These are phyloP conservation scores for Leptodactylus fuscus DNA, from an alignment of 2,113 vertebrate genomes.

Conservation along the genomic window DNA sequence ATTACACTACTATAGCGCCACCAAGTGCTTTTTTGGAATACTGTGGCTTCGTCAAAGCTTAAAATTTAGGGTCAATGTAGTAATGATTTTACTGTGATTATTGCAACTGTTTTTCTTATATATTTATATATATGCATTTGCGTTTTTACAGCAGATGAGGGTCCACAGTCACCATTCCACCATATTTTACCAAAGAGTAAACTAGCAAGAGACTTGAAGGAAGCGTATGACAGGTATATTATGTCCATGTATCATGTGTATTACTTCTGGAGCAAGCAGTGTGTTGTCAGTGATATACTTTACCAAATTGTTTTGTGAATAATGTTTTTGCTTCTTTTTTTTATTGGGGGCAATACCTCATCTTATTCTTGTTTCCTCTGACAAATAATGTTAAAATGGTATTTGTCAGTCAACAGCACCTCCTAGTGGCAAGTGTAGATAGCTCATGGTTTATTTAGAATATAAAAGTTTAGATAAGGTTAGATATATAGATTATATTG, in stretches of 20 bases:
- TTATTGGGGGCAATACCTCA: neutral
- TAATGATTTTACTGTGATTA: no score
- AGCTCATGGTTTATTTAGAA: neutral
- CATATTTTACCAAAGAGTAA: conserved; percentile 98
- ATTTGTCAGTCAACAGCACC: neutral
- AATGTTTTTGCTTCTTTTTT: neutral
- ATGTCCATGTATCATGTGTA: neutral
- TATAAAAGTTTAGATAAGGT: no score
- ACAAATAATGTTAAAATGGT: neutral
- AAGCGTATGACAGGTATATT: conserved; percentile 91
- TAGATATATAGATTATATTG: no score
- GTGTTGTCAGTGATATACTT: neutral
- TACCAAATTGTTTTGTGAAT: neutral
- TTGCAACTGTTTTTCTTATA: no score
- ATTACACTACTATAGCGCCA: no score
- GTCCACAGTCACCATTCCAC: conserved; percentile 92
- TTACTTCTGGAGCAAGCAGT: neutral
- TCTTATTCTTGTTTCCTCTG: no score
- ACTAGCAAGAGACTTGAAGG: conserved; percentile 94
- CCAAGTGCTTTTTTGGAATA: no score
- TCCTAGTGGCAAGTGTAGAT: neutral
- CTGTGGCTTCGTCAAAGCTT: no score
- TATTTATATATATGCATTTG: no score
- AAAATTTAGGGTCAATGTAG: no score
- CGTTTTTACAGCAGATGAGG: conserved; percentile 76